Evolutionary conservation across 2,113 vertebrate genomes (phyloP), one percentile per base, ranked within the genome.

Genomic region (Acrocephalus kingi): DNA sequence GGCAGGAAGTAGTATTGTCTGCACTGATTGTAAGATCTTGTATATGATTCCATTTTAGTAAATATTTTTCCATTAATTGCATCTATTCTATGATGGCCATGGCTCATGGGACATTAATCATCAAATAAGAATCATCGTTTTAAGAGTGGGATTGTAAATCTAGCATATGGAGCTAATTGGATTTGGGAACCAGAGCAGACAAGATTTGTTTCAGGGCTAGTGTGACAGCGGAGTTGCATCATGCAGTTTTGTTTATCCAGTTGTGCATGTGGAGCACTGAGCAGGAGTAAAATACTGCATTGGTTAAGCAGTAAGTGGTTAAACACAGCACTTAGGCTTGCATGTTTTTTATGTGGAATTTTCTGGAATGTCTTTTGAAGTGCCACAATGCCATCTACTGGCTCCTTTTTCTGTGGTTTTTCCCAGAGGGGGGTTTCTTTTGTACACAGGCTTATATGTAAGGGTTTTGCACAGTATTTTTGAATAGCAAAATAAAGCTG

Each of bases 331-430:
- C 67, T 96, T 92, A 64, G 35, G 76, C 39, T 96, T 93, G 92
- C 94, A 87, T 93, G 68, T 16, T 91, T 94, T 90, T 72, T 21
- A 87, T 87, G 58, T 61, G 28, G 22, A 58, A 73, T 93, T 88
- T 92, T 97, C 92, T 94, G 73, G 82, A 89, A 90, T 16, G 21
- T 46, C 77, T 97, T 80, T 37, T 93, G 78, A 94, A 97, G 97
- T 95, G 87, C 97, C 95, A 96, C 95, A 94, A 55, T 97, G 98
- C 98, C 98, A 97, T 94, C 98, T 98, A 83, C 97, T 96, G 98
- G 97, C 73, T 49, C 3, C 11, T 17, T 87, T 91, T 59, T 73
- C 73, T 84, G 25, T 63, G 21, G 2, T 48, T 43, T 56, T 75
- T 64, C 56, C 62, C 73, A 43, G 33, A 66, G 45, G 4, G 7